Percentiles rank a stretch among this genome's conserved stretches.
Conservation (phyloP, 2,888 invertebrate genomes). For the Ormyrus nitidulus region DNA sequence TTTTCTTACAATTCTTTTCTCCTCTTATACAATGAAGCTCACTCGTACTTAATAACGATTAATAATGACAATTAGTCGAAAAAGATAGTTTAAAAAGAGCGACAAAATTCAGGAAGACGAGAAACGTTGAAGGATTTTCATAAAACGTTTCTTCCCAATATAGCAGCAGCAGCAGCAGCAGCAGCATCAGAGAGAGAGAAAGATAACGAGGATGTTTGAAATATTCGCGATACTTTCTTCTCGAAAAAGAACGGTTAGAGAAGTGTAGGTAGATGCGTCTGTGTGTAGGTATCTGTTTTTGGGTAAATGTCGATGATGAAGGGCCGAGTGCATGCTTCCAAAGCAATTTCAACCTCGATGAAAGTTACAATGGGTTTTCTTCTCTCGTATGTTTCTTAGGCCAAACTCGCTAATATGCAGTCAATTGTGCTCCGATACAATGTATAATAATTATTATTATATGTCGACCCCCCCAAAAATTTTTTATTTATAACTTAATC, state of each 20-base stretch:
- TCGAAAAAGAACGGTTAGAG: too few species aligned
- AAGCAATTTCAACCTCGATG: conserved; percentile 54
- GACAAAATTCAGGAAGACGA: conserved; percentile 58
- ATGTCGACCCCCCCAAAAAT: not conserved
- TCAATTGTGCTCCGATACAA: conserved; percentile 68
- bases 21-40: conserved; percentile 25
- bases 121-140: conserved; percentile 47
- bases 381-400: conserved; percentile 61
- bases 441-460: conserved; percentile 33
- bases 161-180: conserved; percentile 1
- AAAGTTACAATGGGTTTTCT: conserved; percentile 15
- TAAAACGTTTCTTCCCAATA: conserved; percentile 33
- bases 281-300: too few species aligned
- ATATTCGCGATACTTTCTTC: not conserved
- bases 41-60: conserved; percentile 42
- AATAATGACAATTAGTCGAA: conserved; percentile 46
- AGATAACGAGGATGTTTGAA: conserved; percentile 24
- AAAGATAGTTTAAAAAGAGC: conserved; percentile 47
- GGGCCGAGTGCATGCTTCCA: conserved; percentile 38
- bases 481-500: conserved; percentile 40
- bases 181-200: conserved; percentile 27
- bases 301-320: not conserved
- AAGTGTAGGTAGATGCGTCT: too few species aligned
- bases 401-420: conserved; percentile 68
- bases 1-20: conserved; percentile 1